These are phyloP conservation scores for Cepphus grylle DNA, from an alignment of 2,113 vertebrate genomes.

Conservation along the genomic window DNA sequence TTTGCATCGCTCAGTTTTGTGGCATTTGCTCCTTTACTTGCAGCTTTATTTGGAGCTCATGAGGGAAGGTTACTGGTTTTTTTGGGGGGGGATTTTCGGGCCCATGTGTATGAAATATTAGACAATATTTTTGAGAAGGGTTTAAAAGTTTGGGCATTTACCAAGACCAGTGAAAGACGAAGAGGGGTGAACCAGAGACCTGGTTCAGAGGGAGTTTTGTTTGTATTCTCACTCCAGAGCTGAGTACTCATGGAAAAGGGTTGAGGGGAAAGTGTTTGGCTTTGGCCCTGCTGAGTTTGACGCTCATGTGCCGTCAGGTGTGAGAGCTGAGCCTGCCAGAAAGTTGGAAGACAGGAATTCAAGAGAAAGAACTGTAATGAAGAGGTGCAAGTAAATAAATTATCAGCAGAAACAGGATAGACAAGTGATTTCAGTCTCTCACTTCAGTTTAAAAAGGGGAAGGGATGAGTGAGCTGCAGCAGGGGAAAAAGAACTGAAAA, in stretches of 20 bases:
- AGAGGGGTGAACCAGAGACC: neutral
- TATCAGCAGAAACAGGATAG: rapidly evolving
- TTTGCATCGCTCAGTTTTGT: neutral
- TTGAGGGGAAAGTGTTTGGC: neutral
- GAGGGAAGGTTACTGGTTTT: neutral
- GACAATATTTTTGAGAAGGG: neutral
- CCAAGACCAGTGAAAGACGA: neutral
- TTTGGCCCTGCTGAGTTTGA: neutral
- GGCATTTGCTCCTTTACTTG: neutral
- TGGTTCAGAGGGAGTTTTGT: neutral
- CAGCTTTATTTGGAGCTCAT: neutral
- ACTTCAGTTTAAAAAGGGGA: neutral
- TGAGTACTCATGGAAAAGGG: neutral
- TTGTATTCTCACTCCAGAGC: neutral
- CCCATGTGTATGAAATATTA: neutral
- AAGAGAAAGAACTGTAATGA: neutral
- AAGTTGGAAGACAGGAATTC: neutral
- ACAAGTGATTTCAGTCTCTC: neutral
- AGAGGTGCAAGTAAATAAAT: neutral
- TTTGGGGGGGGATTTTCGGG: neutral
- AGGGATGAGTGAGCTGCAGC: neutral
- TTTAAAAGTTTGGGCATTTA: neutral
- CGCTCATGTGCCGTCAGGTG: neutral
- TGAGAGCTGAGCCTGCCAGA: neutral
- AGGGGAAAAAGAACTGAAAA: neutral